These are phyloP conservation scores for Platorchestia sp. DNA, from an alignment of 1,140 invertebrate species.

Conservation along the genomic window DNA sequence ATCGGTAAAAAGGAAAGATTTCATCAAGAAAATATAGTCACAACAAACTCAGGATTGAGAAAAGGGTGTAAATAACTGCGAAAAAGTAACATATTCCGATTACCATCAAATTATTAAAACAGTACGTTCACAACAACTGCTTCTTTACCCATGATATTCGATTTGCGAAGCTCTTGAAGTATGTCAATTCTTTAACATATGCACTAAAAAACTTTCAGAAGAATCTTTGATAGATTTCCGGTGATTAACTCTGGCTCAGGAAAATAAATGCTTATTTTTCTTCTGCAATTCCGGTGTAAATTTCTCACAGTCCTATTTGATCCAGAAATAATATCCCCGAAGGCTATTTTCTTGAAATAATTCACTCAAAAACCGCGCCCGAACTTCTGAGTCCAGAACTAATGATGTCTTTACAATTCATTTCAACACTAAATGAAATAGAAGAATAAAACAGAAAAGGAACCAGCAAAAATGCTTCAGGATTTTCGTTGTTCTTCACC, in stretches of 20 bases:
- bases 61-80: not conserved
- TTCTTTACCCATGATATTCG: not conserved
- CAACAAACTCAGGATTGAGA: not conserved
- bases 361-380: not conserved
- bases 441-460: not conserved
- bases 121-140: not conserved
- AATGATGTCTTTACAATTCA: too few species aligned
- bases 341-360: not conserved
- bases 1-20: not conserved
- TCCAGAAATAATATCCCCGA: not conserved
- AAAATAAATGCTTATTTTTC: not conserved
- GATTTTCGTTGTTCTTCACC: not conserved
- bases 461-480: not conserved
- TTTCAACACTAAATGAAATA: too few species aligned
- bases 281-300: not conserved
- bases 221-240: not conserved
- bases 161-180: not conserved
- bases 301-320: not conserved
- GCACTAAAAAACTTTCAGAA: not conserved
- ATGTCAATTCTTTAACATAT: not conserved
- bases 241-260: not conserved
- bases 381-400: not conserved
- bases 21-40: not conserved
- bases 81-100: not conserved
- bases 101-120: not conserved